Percentiles rank a stretch among this genome's conserved stretches.
Evolutionary conservation across 2,797 vertebrate genomes (phyloP).

Genomic region (Tachyglossus aculeatus): DNA sequence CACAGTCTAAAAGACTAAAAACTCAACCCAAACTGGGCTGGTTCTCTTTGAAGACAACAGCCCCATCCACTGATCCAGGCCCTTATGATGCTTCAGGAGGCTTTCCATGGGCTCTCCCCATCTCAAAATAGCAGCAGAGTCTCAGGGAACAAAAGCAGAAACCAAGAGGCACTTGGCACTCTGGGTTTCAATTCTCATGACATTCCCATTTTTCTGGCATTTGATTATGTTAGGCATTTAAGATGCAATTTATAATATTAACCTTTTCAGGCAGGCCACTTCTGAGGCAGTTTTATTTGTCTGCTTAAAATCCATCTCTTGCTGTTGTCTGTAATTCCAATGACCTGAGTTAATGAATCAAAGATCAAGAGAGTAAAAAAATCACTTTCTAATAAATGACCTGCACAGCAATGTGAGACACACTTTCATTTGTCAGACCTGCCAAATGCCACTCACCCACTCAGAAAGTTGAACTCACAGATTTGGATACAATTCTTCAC

Average conservation of each 20-base stretch:
- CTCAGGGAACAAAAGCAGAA: no score
- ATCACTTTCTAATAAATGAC: conserved; percentile 29
- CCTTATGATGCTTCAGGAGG: no score
- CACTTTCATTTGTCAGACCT: background rate
- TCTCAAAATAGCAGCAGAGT: no score
- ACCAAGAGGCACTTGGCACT: no score
- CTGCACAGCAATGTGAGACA: conserved; percentile 1
- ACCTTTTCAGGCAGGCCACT: conserved; percentile 62
- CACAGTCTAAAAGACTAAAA: no score
- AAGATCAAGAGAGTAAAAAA: background rate
- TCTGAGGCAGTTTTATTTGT: conserved; percentile 46
- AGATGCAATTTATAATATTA: conserved; percentile 71
- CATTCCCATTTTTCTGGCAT: conserved; percentile 67
- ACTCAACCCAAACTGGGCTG: no score
- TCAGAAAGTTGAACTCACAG: background rate
- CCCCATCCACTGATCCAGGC: no score
- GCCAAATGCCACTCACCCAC: background rate
- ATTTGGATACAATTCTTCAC: background rate
- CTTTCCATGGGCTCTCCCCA: no score
- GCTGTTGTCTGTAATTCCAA: conserved; percentile 44
- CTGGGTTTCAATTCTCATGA: conserved; percentile 51
- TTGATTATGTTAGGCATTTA: conserved; percentile 70
- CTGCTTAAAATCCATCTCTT: conserved; percentile 63
- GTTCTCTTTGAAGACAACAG: no score
- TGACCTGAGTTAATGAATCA: conserved; percentile 62